Evolutionary conservation across 1,140 invertebrate genomes (phyloP), one percentile per base, ranked within the genome.

Genomic region (Penaeus chinensis): DNA sequence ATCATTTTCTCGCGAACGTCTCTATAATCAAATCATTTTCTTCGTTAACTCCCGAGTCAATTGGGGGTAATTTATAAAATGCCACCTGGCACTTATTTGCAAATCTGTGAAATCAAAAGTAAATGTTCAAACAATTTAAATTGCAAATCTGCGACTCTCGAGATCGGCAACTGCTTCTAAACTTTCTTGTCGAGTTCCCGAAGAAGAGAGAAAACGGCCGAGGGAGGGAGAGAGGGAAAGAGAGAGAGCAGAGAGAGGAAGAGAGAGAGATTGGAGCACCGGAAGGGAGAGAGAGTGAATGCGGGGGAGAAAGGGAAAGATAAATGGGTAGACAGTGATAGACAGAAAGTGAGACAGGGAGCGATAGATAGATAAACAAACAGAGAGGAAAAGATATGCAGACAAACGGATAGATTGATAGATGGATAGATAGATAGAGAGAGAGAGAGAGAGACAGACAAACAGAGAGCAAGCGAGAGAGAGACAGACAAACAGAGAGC

Each of bases 11-110:
- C 3, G 76, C 62, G 32, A 27, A 54, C 84, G 32, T 78, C 84
- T 85, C 84, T 85, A 79, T 85, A 85, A 85, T 85, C 84, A 85
- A 78, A 76, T 85, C 84, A 85, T 85, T 81, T 81, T 86, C 78
- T 81, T 81, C 85, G 85, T 81, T 81, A 80, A 86, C 85, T 61
- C 65, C 65, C 54, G 61, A 66, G 74, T 78, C 84, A 79, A 78
- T 78, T 66, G 74, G 71, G 76, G 60, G 61, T 66, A 85, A 79
- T 85, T 79, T 65, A 61, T 66, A 63, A 79, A 65, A 78, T 66
- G 61, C 84, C 84, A 65, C 74, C 74, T 54, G 62, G 60, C 74
- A 74, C 83, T 62, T 82, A 65, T 82, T 82, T 82, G 80, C 80
- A 63, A 82, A 82, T 82, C 62, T 54, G 27, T 37, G 63, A 82